phyloP scores from a whole-genome alignment of 2,888 invertebrate species.

The Apamea monoglypha region DNA sequence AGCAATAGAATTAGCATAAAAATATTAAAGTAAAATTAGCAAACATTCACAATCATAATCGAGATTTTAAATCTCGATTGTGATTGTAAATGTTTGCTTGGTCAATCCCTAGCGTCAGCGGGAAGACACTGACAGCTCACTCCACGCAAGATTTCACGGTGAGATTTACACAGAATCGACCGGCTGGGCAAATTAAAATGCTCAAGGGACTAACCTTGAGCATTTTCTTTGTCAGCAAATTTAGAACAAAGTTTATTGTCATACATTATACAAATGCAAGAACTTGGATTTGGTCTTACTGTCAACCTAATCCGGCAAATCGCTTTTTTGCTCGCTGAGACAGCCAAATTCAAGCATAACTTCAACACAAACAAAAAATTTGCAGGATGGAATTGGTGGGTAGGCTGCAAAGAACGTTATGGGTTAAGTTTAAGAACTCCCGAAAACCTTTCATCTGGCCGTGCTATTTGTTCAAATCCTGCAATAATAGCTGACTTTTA shows the following conservation, averaged over 20 bases:
- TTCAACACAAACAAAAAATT: constrained; percentile 40
- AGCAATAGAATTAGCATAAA: no score
- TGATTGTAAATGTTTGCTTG: no score
- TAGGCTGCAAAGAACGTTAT: constrained; percentile 43
- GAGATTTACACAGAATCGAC: no score
- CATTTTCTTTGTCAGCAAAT: constrained; percentile 17
- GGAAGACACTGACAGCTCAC: no score
- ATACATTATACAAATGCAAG: constrained; percentile 48
- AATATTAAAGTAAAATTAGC: no score
- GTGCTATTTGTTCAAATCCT: constrained; percentile 45
- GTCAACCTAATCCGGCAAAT: constrained; percentile 40
- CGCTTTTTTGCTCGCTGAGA: constrained; percentile 28
- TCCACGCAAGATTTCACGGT: no score
- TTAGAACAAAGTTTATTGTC: constrained; percentile 26
- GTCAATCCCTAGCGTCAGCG: no score
- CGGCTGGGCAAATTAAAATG: constrained; percentile 15
- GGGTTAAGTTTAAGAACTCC: constrained; percentile 48
- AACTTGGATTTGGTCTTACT: constrained; percentile 43
- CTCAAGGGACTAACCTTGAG: constrained; percentile 12
- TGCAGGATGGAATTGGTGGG: constrained; percentile 53
- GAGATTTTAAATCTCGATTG: no score
- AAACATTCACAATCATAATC: no score
- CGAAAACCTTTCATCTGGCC: constrained; percentile 48
- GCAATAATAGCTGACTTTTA: constrained; percentile 40
- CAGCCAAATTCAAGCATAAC: constrained; percentile 24